Base-by-base conservation (phyloP, 2,888 invertebrate genomes). In the Idaea aversata region DNA sequence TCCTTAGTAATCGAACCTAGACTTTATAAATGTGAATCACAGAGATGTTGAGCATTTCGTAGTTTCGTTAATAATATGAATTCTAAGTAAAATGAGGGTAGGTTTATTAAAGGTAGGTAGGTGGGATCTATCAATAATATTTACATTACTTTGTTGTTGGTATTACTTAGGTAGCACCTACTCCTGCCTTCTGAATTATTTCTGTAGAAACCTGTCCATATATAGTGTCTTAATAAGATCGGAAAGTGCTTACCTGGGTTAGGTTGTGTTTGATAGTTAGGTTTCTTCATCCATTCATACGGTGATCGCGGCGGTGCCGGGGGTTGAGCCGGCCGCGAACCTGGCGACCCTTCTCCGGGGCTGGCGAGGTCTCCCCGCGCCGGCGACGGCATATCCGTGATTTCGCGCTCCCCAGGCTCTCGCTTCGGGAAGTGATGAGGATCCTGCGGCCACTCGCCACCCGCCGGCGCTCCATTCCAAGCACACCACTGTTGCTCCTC, bases 231-330 rank as follows among this genome's bases (percentile, higher is more conserved):
- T 3, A 59, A 25, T 59, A 59, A 15, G 16, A 59, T 59, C 5
- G 16, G 59, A 5, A 59, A 47, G 47, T 47, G 47, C 63, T 76
- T 87, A 97, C 97, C 97, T 90, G 97, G 97, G 88, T 96, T 97
- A 3, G 97, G 97, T 82, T 97, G 97, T 72, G 94, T 95, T 81
- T 97, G 97, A 87, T 97, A 97, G 63, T 97, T 95, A 0, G 96
- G 96, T 86, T 97, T 97, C 88, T 97, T 98, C 95, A 98, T 98
- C 98, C 98, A 98, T 78, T 97, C 97, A 85, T 95, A 98, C 0
- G 97, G 97, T 73, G 97, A 96, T 60, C 97, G 94, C 25, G 95
- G 95, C 36, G 96, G 96, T 58, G 95, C 94, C 61, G 97, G 95
- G 78, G 95, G 85, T 84, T 93, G 85, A 76, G 91, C 82, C 70